Evolutionary conservation across 92 coral and sea anemone genomes (phyloP), one percentile per base, ranked within the genome.

Genomic region (Siderastrea radians): DNA sequence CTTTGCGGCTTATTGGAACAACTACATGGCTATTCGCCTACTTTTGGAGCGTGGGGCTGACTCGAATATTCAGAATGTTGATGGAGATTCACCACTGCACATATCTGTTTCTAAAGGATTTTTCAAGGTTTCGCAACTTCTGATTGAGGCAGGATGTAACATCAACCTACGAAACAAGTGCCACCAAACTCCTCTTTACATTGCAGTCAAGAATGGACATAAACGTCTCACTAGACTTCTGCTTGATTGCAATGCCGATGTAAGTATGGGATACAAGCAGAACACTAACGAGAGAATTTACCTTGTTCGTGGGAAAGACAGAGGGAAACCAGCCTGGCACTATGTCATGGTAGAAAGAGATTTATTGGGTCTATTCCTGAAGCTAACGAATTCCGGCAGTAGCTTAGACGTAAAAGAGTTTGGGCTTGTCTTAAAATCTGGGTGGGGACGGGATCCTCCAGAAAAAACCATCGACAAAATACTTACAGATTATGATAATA

Each of bases 391-490:
- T 0, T n/a, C n/a, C n/a, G 86, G 86, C 0, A 79, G 79, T 46
- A 1, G 6, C 13, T 15, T 70, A 1, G 59, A 82, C 69, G 86
- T 82, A 6, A 69, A 69, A 54, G 78, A 82, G 60, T 82, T 70
- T 16, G 86, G 86, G 54, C 15, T 47, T 15, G 58, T 82, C 12
- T 70, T 82, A 8, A 9, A 14, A 15, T 38, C 68, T 44, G 86
- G 78, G 4, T 82, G 68, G 86, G 78, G 86, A 82, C 0, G 57
- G 68, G 38, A 71, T 58, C 86, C 86, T 7, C 69, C 86, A 57
- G 38, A 82, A 4, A 11, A 3, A 9, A 8, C 6, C 1, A 71
- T 16, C 10, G 47, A 70, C 15, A 43, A 70, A 55, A 49, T 71
- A 4, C 1, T 4, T 4, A 16, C 46, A 38, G 5, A 44, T 9